Evolutionary conservation across 2,113 vertebrate species (phyloP), one percentile per base, ranked within the genome.

Genomic region (Nicator chloris): DNA sequence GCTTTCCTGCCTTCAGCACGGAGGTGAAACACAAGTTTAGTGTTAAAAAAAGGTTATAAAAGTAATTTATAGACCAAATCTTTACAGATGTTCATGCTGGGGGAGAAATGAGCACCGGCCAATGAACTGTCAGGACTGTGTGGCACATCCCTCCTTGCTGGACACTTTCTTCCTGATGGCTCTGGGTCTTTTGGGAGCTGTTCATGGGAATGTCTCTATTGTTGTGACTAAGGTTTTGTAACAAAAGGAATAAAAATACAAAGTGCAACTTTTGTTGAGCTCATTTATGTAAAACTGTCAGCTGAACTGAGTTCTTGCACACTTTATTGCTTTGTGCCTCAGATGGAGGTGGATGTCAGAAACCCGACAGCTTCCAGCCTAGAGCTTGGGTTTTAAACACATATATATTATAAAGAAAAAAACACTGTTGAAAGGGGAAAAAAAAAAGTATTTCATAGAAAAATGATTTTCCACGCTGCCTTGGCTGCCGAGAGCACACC

Each of bases 371-470:
- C 12, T 94, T 66, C 81, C 81, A 94, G 84, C 84, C 92, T 71
- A 31, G 37, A 59, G 87, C 84, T 61, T 69, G 19, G 4, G 17
- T 84, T 91, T 69, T 69, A 94, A 91, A 49, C 33, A 56, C 49
- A 69, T 33, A 51, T 65, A 49, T 71, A 71, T 88, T 81, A 77
- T 50, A 63, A 59, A 84, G 39, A 30, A 60, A 77, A 85, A 65
- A 65, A 27, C 49, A 33, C 6, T 15, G 17, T 31, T 54, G 64
- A 81, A 91, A 91, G n/a, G 37, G 51, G 0, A 0, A 23, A 79
- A 80, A 92, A 76, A 50, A 59, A n/a, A 2, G n/a, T 66, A 63
- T 94, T 87, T 87, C 87, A 85, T 30, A 71, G 45, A 82, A 93
- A 96, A 95, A 88, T 50, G 3, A 60, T 61, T 71, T 93, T 82